These are phyloP conservation scores for Parotocinclus haroldoi DNA, from an alignment of 2,797 vertebrate species.

Conservation along the genomic window DNA sequence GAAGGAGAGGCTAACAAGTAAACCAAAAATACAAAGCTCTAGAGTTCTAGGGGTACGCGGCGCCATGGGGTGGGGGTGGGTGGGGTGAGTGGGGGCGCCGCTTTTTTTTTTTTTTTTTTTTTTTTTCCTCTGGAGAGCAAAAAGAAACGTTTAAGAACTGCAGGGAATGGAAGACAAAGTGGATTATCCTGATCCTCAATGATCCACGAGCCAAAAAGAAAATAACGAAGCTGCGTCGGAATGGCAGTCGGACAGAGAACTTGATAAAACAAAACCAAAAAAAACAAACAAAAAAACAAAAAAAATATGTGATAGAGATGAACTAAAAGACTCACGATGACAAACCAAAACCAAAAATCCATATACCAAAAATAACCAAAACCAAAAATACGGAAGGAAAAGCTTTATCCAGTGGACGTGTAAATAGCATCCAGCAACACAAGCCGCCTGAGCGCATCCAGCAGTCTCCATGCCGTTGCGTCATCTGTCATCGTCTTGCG, in stretches of 20 bases:
- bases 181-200: conserved; percentile 21
- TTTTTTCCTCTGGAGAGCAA: conserved; percentile 45
- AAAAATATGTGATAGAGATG: conserved; percentile 55
- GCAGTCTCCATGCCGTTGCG: conserved; percentile 52
- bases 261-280: conserved; percentile 80
- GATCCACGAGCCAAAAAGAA: conserved; percentile 39
- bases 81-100: not conserved
- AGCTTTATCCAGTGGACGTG: conserved; percentile 94
- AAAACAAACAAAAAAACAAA: too few species aligned
- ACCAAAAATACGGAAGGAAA: conserved; percentile 88
- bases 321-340: conserved; percentile 66
- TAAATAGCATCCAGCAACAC: conserved; percentile 82
- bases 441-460: conserved; percentile 47
- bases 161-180: conserved; percentile 27
- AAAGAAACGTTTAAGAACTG: conserved; percentile 49
- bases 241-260: conserved; percentile 57
- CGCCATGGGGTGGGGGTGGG: too few species aligned
- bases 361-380: conserved; percentile 75
- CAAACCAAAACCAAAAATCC: conserved; percentile 72
- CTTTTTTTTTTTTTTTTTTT: too few species aligned
- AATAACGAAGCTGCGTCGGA: conserved; percentile 59
- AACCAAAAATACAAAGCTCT: conserved; percentile 69
- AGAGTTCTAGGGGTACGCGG: not conserved
- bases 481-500: conserved; percentile 49
- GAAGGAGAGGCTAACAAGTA: conserved; percentile 56